phyloP scores from a whole-genome alignment of 1,140 invertebrate species.

The Globodera ellingtonae region DNA sequence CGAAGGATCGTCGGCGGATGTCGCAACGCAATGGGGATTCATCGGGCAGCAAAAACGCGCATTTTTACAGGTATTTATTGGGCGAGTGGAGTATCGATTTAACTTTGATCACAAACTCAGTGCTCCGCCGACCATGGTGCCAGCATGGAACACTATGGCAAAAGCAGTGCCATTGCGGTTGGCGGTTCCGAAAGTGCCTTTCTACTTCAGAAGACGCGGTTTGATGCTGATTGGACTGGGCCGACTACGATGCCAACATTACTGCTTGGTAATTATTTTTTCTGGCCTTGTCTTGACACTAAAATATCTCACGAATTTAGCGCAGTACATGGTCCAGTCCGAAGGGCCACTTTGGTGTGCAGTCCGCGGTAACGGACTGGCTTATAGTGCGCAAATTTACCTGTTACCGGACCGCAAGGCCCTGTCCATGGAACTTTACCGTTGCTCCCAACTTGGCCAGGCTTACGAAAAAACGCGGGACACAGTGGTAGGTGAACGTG shows the following conservation, averaged over 20 bases:
- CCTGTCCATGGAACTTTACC: constrained; percentile 75
- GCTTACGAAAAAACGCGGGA: constrained; percentile 78
- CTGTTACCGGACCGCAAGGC: constrained; percentile 72
- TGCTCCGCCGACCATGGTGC: constrained; percentile 17
- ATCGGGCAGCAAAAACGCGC: not conserved
- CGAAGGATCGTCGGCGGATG: not conserved
- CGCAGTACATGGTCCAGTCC: constrained; percentile 83
- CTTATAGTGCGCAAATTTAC: constrained; percentile 71
- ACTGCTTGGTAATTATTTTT: no score
- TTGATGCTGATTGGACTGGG: constrained; percentile 71
- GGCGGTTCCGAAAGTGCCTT: constrained; percentile 81
- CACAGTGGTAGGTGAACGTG: constrained; percentile 78
- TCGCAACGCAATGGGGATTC: not conserved
- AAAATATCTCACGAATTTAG: constrained; percentile 65
- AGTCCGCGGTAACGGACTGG: constrained; percentile 80
- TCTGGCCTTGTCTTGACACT: no score
- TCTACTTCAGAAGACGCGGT: constrained; percentile 71
- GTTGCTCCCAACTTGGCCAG: constrained; percentile 76
- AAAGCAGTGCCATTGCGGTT: constrained; percentile 74
- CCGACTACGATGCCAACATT: constrained; percentile 15
- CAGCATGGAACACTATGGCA: not conserved
- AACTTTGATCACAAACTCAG: not conserved
- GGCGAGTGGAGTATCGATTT: no score
- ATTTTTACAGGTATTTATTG: not conserved
- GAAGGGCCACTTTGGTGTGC: constrained; percentile 86